These are phyloP conservation scores for Acronicta leporina DNA, from an alignment of 2,888 invertebrate genomes.

Conservation along the genomic window DNA sequence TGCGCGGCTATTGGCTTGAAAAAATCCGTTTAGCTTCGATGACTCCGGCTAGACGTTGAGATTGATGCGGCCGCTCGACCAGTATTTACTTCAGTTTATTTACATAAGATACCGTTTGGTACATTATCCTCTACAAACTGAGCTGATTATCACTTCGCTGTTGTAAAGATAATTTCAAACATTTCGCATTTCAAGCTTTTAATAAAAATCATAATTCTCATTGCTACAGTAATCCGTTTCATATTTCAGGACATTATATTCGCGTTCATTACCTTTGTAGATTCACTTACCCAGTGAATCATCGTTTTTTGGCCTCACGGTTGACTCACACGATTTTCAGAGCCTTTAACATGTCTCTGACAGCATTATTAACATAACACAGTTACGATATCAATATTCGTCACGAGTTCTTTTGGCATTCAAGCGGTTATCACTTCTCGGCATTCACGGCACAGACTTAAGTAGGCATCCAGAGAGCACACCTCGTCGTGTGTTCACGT, in stretches of 20 bases:
- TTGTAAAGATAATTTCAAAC: constrained; percentile 13
- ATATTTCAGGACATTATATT: background rate
- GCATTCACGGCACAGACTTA: constrained; percentile 76
- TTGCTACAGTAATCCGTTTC: background rate
- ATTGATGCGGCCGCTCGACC: constrained; percentile 79
- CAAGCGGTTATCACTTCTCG: constrained; percentile 79
- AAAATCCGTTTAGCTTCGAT: constrained; percentile 87
- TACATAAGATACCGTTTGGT: constrained; percentile 63
- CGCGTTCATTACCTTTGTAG: constrained; percentile 14
- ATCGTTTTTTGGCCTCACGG: constrained; percentile 28
- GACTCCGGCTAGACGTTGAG: constrained; percentile 84
- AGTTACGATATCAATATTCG: constrained; percentile 71
- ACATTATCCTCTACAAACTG: constrained; percentile 35
- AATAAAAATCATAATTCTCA: background rate
- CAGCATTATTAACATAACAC: constrained; percentile 58
- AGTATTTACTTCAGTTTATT: constrained; percentile 73
- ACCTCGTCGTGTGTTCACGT: constrained; percentile 84
- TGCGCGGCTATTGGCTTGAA: constrained; percentile 88
- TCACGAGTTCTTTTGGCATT: constrained; percentile 75
- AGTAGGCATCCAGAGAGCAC: constrained; percentile 80
- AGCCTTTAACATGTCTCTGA: constrained; percentile 46
- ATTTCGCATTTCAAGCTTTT: background rate
- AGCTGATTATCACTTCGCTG: constrained; percentile 8
- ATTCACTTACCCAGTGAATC: too few species aligned
- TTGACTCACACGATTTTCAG: constrained; percentile 36